Base-by-base conservation (phyloP, 2,888 invertebrate species). In the Baronia brevicornis region DNA sequence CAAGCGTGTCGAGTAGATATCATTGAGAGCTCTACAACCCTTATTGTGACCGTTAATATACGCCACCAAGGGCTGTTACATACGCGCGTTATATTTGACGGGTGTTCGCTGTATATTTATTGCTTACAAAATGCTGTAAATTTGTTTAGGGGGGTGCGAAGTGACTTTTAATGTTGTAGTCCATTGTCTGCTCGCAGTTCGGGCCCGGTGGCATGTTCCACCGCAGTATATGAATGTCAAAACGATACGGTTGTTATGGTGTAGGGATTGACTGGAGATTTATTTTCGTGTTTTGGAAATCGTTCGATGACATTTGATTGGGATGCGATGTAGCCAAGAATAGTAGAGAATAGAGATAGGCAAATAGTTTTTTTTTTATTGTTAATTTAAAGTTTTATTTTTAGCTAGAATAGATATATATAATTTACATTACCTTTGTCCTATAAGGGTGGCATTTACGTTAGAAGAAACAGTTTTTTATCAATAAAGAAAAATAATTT, bases 131-230 rank as follows among this genome's bases (percentile, higher is more conserved):
- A 47, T 41, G 49, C 27, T 43, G 51, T 48, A 56, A 60, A 66
- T 65, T 66, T 64, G 69, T 66, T 60, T 56, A 60, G 62, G 71
- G 74, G 69, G 59, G 64, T 61, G 49, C 46, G 53, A 62, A 63
- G 63, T 23, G 7, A 62, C 59, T 58, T 55, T 46, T 53, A 49
- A 59, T 62, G 61, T 55, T 58, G 48, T 36, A 37, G 42, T 37
- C 37, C 46, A 62, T 72, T 71, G 68, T 74, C 57, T 59, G 61
- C 44, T 53, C 43, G 54, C n/a, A n/a, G n/a, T 45, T 46, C 41
- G 46, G 61, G 62, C 65, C 60, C 66, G 45, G 40, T 41, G 45
- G 31, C 33, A 18, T 28, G 15, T 33, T 36, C 39, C 38, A 30
- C 4, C 37, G 38, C 19, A 41, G 31, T 36, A 41, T 42, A 37